Evolutionary conservation across 2,113 vertebrate species (phyloP), one percentile per base, ranked within the genome.

Genomic region (Agapornis roseicollis): DNA sequence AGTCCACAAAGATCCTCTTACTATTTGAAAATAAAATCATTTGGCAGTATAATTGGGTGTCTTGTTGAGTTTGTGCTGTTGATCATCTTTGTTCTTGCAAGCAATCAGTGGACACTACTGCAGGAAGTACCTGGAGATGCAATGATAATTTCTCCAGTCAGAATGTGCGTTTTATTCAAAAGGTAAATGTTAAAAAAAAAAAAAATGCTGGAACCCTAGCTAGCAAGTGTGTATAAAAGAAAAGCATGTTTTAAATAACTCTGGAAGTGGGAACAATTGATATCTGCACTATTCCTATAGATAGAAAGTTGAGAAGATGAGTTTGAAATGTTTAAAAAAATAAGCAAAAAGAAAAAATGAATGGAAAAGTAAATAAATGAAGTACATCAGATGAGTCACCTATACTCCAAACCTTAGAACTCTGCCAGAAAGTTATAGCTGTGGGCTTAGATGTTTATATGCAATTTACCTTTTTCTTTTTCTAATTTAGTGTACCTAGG

Each of bases 1-100:
- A 35, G 55, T 71, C 81, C 55, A 84, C 71, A 94, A 91, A 8
- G 5, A 65, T 93, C 13, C 25, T 86, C 46, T 63, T 79, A 41
- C 53, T 71, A 65, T 47, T 61, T 78, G 76, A 92, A 91, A 95
- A 95, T 91, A 95, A 91, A 94, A 94, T 68, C 71, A 91, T 91
- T 68, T 95, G 63, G 64, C 77, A 91, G 79, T 56, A 83, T 82
- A 95, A 95, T 9, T 66, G 64, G 96, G 41, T 68, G 63, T 83
- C 74, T 70, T 88, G 81, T 96, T 94, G 91, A 89, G 63, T 88
- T 73, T 89, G 74, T 82, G 70, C 49, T 91, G 84, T 94, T 56
- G 44, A 96, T 94, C 70, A 88, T 65, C 52, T 89, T 70, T 69
- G 44, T 93, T 93, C 74, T 89, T 81, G 76, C 41, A 80, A 80